Evolutionary conservation across 2,113 vertebrate species (phyloP).

Genomic region (Phasianus colchicus): DNA sequence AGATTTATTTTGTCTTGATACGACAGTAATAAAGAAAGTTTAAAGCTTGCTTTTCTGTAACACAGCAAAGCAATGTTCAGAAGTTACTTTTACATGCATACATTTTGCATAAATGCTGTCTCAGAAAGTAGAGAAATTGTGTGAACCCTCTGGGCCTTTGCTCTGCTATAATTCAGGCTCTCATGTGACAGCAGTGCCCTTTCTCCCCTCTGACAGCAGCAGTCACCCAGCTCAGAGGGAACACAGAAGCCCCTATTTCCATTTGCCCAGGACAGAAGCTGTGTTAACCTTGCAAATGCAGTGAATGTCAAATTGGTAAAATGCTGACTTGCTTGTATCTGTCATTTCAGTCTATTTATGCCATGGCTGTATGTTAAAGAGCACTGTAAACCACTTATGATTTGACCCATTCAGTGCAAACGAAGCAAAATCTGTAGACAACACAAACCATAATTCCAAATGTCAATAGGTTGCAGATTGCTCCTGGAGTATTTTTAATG

Average conservation of each 20-base stretch:
- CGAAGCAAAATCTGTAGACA: conserved; percentile 15
- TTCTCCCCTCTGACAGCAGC: neutral
- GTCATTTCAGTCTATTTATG: conserved; percentile 35
- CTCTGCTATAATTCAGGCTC: neutral
- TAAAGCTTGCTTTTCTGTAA: conserved; percentile 12
- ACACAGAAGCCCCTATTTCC: neutral
- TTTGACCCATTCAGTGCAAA: conserved; percentile 37
- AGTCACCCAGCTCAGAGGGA: neutral
- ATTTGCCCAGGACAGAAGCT: neutral
- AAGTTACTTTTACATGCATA: neutral
- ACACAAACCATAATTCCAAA: conserved; percentile 25
- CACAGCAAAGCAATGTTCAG: neutral
- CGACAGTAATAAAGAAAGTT: neutral
- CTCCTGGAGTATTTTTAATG: conserved; percentile 22
- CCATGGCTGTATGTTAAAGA: conserved; percentile 16
- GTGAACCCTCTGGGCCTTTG: neutral
- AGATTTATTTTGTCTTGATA: neutral
- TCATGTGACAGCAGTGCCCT: neutral
- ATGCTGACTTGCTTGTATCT: conserved; percentile 20
- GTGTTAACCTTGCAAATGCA: conserved; percentile 38
- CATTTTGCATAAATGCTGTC: neutral
- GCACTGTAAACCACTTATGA: conserved; percentile 24
- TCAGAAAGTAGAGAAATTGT: neutral
- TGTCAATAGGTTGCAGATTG: neutral
- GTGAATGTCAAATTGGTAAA: conserved; percentile 30